phyloP scores from a whole-genome alignment of 2,113 vertebrate species.

The Spea multiplicata region DNA sequence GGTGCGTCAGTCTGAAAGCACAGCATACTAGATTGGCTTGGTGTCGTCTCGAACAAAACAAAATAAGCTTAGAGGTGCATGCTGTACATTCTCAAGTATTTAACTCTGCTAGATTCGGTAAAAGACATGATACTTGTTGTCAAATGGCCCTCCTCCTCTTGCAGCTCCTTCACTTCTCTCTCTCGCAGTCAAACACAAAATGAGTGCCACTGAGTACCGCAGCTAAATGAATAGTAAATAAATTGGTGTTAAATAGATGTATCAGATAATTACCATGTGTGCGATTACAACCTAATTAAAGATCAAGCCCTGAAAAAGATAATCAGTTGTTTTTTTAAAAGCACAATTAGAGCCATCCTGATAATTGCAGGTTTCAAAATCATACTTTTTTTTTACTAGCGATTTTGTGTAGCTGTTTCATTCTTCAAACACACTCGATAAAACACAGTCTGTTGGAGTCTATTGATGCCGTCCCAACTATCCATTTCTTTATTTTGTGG shows the following conservation, averaged over 20 bases:
- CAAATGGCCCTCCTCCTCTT: conserved; percentile 23
- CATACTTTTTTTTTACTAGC: conserved; percentile 53
- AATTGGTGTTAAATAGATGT: conserved; percentile 83
- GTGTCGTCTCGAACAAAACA: too few species aligned
- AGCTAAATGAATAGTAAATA: conserved; percentile 69
- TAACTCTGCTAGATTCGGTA: conserved; percentile 19
- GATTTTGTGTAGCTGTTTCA: conserved; percentile 59
- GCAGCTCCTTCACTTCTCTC: conserved; percentile 52
- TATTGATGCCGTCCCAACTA: conserved; percentile 46
- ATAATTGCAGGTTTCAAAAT: conserved; percentile 69
- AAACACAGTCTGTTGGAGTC: conserved; percentile 20
- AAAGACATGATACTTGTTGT: neutral
- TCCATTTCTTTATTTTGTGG: conserved; percentile 44
- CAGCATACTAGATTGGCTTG: too few species aligned
- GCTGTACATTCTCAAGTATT: conserved; percentile 10
- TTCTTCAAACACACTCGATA: conserved; percentile 20
- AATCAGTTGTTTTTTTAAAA: conserved; percentile 74
- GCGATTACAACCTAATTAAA: conserved; percentile 85
- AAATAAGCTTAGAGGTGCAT: neutral
- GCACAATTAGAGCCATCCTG: conserved; percentile 74
- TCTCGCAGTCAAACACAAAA: conserved; percentile 72
- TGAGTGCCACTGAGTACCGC: conserved; percentile 54
- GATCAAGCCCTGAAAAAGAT: conserved; percentile 72
- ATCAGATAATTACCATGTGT: conserved; percentile 83
- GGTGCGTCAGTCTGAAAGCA: too few species aligned